Percentiles rank a stretch among this genome's conserved stretches.
Conservation (phyloP, 2,113 vertebrate genomes). For the Stegostoma tigrinum region DNA sequence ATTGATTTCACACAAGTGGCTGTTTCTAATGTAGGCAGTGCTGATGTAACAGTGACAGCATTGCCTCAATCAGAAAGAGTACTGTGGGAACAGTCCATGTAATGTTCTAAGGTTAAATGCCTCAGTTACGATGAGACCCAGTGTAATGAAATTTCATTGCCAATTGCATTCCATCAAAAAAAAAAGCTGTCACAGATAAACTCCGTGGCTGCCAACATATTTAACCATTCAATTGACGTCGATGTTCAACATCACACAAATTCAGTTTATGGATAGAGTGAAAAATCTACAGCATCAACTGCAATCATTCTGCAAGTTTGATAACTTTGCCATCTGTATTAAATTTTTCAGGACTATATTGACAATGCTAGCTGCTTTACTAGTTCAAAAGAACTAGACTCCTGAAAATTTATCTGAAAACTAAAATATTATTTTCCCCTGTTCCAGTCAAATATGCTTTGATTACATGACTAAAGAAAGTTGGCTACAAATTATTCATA, state of each 20-base stretch:
- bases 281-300: not conserved
- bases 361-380: not conserved
- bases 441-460: not conserved
- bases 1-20: conserved; percentile 36
- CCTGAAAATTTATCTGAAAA: not conserved
- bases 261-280: not conserved
- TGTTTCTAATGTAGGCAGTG: conserved; percentile 18
- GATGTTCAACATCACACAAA: not conserved
- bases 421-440: not conserved
- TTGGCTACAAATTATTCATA: not conserved
- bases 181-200: conserved; percentile 30
- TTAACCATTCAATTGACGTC: conserved; percentile 20
- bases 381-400: not conserved
- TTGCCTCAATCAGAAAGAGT: not conserved
- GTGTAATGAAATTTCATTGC: conserved; percentile 35
- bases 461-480: not conserved
- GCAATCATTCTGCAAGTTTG: not conserved
- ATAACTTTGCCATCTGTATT: not conserved
- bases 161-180: conserved; percentile 31
- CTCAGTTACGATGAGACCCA: conserved; percentile 21
- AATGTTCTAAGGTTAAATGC: conserved; percentile 33
- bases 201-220: not conserved
- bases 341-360: not conserved
- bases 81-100: conserved; percentile 33
- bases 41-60: conserved; percentile 34